These are phyloP conservation scores for Hesperophylax magnus DNA, from an alignment of 1,140 invertebrate genomes.

Conservation along the genomic window DNA sequence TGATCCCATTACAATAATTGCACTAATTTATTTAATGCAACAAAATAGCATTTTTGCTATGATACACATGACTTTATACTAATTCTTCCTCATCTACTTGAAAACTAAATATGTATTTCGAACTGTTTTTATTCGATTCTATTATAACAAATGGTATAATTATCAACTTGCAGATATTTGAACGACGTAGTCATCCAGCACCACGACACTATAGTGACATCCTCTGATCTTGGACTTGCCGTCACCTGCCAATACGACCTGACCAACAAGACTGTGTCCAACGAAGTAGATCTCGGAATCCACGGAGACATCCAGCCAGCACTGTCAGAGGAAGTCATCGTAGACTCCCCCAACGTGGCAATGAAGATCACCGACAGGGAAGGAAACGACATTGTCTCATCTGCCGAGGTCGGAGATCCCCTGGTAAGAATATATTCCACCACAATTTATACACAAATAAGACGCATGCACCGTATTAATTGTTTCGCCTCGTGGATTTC, in stretches of 20 bases:
- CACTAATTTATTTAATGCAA: no score
- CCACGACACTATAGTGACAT: constrained; percentile 95
- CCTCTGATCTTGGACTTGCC: constrained; percentile 91
- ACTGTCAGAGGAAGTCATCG: constrained; percentile 86
- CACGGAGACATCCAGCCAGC: constrained; percentile 86
- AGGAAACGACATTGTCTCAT: constrained; percentile 84
- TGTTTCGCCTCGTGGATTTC: no score
- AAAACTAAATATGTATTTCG: no score
- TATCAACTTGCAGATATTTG: constrained; percentile 72
- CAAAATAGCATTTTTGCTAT: no score
- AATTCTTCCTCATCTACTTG: no score
- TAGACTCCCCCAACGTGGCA: constrained; percentile 93
- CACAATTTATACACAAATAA: not conserved
- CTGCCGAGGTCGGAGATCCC: constrained; percentile 91
- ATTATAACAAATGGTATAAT: not conserved
- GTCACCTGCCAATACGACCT: constrained; percentile 95
- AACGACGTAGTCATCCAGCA: constrained; percentile 95
- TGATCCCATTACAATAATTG: no score
- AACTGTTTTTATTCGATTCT: not conserved
- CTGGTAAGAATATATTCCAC: constrained; percentile 66
- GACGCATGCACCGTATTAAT: not conserved
- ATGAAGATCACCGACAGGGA: constrained; percentile 94
- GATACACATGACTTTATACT: no score
- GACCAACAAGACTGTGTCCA: constrained; percentile 93
- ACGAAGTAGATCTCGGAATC: constrained; percentile 92